Conservation (phyloP, 1,140 invertebrate species). For the Marisa cornuarietis region DNA sequence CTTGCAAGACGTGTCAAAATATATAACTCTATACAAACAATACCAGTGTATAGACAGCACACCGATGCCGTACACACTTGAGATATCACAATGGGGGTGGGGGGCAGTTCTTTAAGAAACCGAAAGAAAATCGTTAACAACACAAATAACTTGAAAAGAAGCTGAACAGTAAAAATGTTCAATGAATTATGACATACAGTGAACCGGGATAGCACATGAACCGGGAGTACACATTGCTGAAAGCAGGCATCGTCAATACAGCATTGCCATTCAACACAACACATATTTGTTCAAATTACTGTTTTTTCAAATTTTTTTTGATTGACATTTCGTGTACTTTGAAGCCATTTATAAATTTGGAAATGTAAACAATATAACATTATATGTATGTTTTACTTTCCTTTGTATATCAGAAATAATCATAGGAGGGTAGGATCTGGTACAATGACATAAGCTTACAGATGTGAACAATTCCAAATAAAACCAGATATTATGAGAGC, state of each 20-base stretch:
- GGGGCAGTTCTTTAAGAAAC: background rate
- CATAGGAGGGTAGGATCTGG: too few relatives aligned
- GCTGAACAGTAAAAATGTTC: background rate
- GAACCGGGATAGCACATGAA: too few relatives aligned
- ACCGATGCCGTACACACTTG: background rate
- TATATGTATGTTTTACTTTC: too few relatives aligned
- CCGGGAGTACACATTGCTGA: too few relatives aligned
- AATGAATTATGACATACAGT: background rate
- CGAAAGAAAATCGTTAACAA: background rate
- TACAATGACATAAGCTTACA: background rate
- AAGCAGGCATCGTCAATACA: too few relatives aligned
- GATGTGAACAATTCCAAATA: background rate
- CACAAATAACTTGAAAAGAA: background rate
- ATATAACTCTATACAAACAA: constrained; percentile 14
- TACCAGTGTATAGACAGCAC: background rate
- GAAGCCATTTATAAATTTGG: too few relatives aligned
- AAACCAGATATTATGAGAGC: background rate
- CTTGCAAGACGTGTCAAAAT: constrained; percentile 16
- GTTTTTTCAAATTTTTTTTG: too few relatives aligned
- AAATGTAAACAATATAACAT: too few relatives aligned
- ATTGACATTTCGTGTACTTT: too few relatives aligned
- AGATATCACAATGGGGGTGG: background rate
- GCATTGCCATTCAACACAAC: too few relatives aligned
- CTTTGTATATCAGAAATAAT: too few relatives aligned
- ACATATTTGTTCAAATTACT: too few relatives aligned